A percentile compares a stretch with the other conserved stretches of the same genome.
Conservation (phyloP, 2,888 invertebrate genomes). For the Coremacera marginata region DNA sequence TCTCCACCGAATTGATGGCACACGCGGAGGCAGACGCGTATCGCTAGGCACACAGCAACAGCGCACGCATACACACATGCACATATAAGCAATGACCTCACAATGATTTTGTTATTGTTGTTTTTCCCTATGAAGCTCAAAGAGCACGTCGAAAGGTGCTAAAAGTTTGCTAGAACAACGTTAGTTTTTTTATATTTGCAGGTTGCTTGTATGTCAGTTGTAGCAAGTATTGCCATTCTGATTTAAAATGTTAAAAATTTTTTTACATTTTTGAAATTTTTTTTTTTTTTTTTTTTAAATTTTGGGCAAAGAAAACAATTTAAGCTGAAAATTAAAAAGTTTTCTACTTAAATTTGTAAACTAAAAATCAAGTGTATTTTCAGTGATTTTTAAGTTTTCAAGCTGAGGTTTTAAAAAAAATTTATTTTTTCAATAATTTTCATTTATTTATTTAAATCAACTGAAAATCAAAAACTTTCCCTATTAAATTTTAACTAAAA, state of each 20-base stretch:
- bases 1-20: not conserved
- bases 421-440: no score
- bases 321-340: no score
- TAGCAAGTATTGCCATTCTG: conserved; percentile 5
- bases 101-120: conserved; percentile 30
- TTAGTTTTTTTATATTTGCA: not conserved
- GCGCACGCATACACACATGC: not conserved
- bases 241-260: not conserved
- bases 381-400: no score
- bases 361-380: no score
- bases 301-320: no score
- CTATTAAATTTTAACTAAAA: no score
- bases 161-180: conserved; percentile 17
- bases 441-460: no score
- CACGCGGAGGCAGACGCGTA: not conserved
- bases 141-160: conserved; percentile 14
- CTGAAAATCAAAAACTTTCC: no score
- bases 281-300: no score
- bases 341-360: no score
- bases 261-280: no score
- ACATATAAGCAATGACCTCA: conserved; percentile 41
- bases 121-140: conserved; percentile 25
- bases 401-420: no score
- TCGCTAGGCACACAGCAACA: conserved; percentile 1
- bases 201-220: not conserved